Conservation (phyloP, 1,140 invertebrate species). For the Pygmarrhopalites habei region DNA sequence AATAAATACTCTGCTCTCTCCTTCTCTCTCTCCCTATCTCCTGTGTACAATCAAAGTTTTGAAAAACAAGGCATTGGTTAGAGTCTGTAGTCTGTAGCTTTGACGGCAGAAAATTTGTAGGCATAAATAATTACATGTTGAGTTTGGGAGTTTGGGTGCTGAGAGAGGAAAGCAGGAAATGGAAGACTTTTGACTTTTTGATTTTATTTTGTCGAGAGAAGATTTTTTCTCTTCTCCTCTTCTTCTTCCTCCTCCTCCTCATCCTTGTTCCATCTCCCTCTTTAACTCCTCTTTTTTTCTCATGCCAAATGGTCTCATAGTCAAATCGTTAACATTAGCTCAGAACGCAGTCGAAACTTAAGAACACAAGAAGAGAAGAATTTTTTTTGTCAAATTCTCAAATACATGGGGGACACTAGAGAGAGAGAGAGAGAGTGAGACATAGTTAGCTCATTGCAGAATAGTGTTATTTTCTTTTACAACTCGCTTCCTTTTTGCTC, state of each 20-base stretch:
- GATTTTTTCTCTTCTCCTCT: background rate
- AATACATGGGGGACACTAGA: background rate
- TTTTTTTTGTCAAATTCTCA: background rate
- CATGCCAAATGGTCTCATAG: background rate
- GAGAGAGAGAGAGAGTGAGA: too few species aligned
- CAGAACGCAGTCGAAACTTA: background rate
- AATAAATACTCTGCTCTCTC: too few species aligned
- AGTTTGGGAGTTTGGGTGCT: background rate
- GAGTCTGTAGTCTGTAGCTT: too few species aligned
- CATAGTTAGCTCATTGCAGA: too few species aligned
- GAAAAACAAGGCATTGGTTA: too few species aligned
- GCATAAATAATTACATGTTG: conserved; percentile 8
- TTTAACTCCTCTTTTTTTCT: too few species aligned
- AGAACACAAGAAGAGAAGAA: background rate
- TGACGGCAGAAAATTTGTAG: conserved; percentile 5
- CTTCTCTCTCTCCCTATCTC: too few species aligned
- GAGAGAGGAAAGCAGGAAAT: background rate
- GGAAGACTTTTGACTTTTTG: background rate
- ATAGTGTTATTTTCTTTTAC: too few species aligned
- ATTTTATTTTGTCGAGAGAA: conserved; percentile 6
- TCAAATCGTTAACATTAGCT: background rate
- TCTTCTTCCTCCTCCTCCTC: background rate
- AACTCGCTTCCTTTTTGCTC: too few species aligned
- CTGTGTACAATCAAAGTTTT: too few species aligned
- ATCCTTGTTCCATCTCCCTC: background rate